Conservation (phyloP, 2,113 vertebrate genomes). For the Rhombomys opimus region DNA sequence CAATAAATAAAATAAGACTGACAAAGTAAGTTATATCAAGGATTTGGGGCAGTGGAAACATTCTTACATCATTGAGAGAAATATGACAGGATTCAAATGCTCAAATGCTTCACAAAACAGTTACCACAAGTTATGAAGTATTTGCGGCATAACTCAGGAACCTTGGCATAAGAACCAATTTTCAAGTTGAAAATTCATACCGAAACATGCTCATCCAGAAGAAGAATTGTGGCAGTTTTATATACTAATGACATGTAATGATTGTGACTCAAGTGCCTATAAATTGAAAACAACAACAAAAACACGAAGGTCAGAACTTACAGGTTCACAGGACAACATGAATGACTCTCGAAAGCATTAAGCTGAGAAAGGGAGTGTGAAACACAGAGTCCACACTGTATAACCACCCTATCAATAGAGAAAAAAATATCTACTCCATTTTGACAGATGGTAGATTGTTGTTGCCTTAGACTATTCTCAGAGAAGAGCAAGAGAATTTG, state of each 20-base stretch:
- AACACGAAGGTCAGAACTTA: not conserved
- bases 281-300: not conserved
- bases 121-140: not conserved
- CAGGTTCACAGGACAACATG: not conserved
- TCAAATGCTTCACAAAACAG: not conserved
- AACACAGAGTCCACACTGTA: not conserved
- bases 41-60: not conserved
- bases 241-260: not conserved
- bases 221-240: not conserved
- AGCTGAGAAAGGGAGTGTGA: not conserved
- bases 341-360: constrained; percentile 3
- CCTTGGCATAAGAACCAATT: not conserved
- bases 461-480: not conserved
- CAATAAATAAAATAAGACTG: not conserved
- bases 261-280: not conserved
- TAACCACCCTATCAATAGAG: not conserved
- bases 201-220: not conserved
- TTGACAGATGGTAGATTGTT: not conserved
- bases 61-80: not conserved
- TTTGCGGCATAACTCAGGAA: not conserved
- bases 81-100: not conserved
- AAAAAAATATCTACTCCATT: not conserved
- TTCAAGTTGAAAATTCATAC: not conserved
- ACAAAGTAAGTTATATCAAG: not conserved
- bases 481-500: not conserved